Conservation (phyloP, 2,113 vertebrate species). For the Leucopsar rothschildi region DNA sequence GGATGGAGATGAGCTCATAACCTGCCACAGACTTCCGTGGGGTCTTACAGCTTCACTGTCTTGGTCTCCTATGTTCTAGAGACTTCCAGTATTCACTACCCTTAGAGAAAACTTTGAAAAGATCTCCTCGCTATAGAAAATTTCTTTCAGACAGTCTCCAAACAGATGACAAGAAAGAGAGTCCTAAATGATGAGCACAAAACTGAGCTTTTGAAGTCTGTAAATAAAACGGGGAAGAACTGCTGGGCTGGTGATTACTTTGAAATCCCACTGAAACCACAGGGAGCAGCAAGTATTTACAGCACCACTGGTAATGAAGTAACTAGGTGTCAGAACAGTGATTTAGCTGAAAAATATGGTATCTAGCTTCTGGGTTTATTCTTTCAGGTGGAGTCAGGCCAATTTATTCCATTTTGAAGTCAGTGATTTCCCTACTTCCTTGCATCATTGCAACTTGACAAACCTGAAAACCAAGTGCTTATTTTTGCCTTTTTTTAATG, state of each 20-base stretch:
- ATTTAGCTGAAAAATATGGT: constrained; percentile 26
- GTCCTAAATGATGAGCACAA: not conserved
- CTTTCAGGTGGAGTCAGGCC: not conserved
- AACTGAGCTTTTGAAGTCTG: constrained; percentile 41
- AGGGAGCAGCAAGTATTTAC: constrained; percentile 32
- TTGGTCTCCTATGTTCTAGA: not conserved
- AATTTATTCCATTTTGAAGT: constrained; percentile 5
- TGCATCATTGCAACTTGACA: not conserved
- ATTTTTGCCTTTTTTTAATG: not conserved
- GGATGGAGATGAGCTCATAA: not conserved
- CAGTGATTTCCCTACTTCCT: not conserved
- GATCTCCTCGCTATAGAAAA: not conserved
- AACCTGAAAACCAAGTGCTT: not conserved
- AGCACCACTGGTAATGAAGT: constrained; percentile 40
- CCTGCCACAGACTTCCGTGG: not conserved
- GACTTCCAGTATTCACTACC: not conserved
- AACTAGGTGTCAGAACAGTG: constrained; percentile 31
- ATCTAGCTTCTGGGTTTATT: not conserved
- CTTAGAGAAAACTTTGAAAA: not conserved
- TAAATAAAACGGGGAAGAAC: constrained; percentile 40
- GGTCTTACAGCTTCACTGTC: not conserved
- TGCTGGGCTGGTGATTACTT: constrained; percentile 13
- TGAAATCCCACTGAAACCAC: constrained; percentile 48
- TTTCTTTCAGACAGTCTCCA: not conserved
- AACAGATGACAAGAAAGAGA: not conserved